Conservation (phyloP, 1,140 invertebrate genomes). For the Cyclargus thomasi region DNA sequence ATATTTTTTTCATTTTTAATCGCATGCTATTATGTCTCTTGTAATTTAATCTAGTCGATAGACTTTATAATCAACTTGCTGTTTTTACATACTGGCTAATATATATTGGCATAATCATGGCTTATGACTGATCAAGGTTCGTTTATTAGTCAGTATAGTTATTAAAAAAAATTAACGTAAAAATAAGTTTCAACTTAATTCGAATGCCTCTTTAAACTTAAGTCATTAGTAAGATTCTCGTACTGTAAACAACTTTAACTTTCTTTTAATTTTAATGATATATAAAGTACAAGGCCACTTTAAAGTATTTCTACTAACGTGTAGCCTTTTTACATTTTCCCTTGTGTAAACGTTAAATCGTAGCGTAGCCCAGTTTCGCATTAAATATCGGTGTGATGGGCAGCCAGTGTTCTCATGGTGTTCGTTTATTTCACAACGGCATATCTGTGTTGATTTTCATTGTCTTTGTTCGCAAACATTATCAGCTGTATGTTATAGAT, state of each 20-base stretch:
- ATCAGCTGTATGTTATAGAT: not conserved
- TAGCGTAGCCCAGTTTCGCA: not conserved
- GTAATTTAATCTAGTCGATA: not conserved
- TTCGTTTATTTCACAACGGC: not conserved
- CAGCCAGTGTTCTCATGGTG: not conserved
- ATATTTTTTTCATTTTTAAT: not conserved
- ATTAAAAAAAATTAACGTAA: too few species aligned
- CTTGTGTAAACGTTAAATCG: too few species aligned
- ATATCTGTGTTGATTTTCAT: not conserved
- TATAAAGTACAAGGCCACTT: too few species aligned
- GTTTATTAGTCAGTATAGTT: not conserved
- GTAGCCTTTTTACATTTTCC: too few species aligned
- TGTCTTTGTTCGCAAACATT: not conserved
- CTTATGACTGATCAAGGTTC: not conserved
- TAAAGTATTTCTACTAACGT: too few species aligned
- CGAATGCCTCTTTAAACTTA: too few species aligned
- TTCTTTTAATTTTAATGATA: too few species aligned
- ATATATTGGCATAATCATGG: not conserved
- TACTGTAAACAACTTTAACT: too few species aligned
- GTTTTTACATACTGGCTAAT: not conserved
- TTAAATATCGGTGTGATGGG: not conserved
- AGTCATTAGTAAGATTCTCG: too few species aligned
- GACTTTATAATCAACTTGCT: not conserved
- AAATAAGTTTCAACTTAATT: too few species aligned
- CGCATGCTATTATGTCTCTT: not conserved